phyloP scores from a whole-genome alignment of 2,888 invertebrate species.

The Matsumyia berberina region DNA sequence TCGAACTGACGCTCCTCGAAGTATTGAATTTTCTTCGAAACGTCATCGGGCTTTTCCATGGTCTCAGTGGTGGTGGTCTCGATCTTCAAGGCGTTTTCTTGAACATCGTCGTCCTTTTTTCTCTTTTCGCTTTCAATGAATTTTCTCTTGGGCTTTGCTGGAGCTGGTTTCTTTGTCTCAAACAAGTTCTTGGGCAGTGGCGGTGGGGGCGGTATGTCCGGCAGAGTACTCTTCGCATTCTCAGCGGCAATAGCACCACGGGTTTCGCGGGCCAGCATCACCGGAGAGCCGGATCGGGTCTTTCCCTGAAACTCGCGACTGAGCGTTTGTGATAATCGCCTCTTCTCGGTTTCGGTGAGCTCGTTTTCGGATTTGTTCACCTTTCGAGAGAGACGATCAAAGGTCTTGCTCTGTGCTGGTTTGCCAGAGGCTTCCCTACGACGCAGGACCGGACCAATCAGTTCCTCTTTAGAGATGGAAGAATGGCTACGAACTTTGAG shows the following conservation, averaged over 20 bases:
- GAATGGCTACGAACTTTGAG: constrained; percentile 87
- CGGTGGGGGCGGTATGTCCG: constrained; percentile 81
- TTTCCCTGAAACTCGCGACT: constrained; percentile 90
- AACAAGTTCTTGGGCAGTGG: constrained; percentile 60
- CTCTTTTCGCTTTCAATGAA: constrained; percentile 58
- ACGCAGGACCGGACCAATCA: constrained; percentile 81
- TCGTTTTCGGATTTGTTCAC: constrained; percentile 69
- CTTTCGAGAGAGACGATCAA: constrained; percentile 63
- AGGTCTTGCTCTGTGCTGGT: constrained; percentile 54
- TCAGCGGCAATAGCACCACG: constrained; percentile 87
- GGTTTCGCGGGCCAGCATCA: constrained; percentile 86
- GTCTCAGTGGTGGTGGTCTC: constrained; percentile 32
- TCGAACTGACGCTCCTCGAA: constrained; percentile 89
- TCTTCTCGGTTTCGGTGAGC: constrained; percentile 88
- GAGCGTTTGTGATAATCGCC: constrained; percentile 89
- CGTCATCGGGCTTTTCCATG: constrained; percentile 86
- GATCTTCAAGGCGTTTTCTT: constrained; percentile 1
- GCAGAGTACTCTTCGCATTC: constrained; percentile 83
- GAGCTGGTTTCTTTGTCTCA: constrained; percentile 38
- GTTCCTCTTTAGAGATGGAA: constrained; percentile 84
- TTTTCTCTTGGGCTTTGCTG: constrained; percentile 36
- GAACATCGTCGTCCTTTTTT: background rate
- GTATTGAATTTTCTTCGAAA: constrained; percentile 89
- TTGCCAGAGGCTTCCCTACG: constrained; percentile 80
- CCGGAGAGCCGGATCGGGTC: constrained; percentile 81